A percentile compares a stretch with the other conserved stretches of the same genome.
Evolutionary conservation across 2,888 invertebrate genomes (phyloP).

Genomic region (Lasioglossum lativentre): DNA sequence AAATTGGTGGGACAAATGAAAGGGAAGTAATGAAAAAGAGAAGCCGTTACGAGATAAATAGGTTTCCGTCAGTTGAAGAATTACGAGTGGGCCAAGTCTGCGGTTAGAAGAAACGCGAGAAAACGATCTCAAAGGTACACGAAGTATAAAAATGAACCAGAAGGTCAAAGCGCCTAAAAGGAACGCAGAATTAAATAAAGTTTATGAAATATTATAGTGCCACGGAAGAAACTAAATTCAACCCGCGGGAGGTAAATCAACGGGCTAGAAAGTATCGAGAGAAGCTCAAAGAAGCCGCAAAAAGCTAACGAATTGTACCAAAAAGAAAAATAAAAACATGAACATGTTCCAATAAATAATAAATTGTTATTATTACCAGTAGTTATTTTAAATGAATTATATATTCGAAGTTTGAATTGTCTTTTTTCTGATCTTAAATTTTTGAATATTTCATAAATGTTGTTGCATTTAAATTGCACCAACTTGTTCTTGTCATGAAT

Average conservation of each 20-base stretch:
- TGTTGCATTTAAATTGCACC: too few relatives aligned
- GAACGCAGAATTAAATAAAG: constrained; percentile 13
- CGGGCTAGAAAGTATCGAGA: neutral
- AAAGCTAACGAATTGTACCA: neutral
- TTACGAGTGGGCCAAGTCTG: constrained; percentile 12
- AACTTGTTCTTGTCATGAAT: too few relatives aligned
- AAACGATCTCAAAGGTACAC: neutral
- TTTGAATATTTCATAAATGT: neutral
- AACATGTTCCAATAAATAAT: neutral
- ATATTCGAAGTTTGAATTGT: neutral
- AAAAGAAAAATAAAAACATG: too few relatives aligned
- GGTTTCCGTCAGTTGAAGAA: constrained; percentile 28
- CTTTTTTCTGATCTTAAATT: neutral
- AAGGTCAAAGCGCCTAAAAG: neutral
- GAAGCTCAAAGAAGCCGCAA: neutral
- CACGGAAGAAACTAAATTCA: neutral
- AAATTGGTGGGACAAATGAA: constrained; percentile 28
- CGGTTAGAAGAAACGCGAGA: neutral
- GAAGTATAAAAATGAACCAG: neutral
- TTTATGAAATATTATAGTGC: constrained; percentile 10
- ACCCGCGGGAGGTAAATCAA: neutral
- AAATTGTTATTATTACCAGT: neutral
- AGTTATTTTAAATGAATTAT: neutral
- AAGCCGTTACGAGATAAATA: constrained; percentile 14
- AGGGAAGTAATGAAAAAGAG: constrained; percentile 10